Percentiles rank a stretch among this genome's conserved stretches.
These are phyloP conservation scores for Myotis planiceps DNA, from an alignment of 2,797 vertebrate species.

Conservation along the genomic window DNA sequence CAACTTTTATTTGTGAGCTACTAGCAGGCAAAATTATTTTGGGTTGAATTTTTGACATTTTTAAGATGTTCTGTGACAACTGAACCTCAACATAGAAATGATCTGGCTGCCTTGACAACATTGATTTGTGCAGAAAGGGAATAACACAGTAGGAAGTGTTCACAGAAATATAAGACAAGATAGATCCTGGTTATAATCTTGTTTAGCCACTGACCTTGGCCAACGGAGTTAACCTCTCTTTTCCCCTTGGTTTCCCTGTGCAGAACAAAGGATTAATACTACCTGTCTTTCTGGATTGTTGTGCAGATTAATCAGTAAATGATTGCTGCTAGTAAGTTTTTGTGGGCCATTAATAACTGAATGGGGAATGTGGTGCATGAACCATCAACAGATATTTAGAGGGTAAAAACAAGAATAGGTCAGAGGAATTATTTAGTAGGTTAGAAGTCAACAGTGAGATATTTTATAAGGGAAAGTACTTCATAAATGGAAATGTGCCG, in stretches of 20 bases:
- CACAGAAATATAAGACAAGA: neutral
- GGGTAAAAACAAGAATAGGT: slow-evolving; percentile 64
- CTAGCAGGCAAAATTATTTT: neutral
- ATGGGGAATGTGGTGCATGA: slow-evolving; percentile 68
- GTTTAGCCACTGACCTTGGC: slow-evolving; percentile 50
- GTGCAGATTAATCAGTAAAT: slow-evolving; percentile 77
- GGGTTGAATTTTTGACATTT: slow-evolving; percentile 6
- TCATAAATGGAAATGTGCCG: slow-evolving; percentile 71
- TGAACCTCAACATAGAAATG: neutral
- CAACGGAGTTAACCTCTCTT: slow-evolving; percentile 48
- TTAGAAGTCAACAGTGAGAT: slow-evolving; percentile 62
- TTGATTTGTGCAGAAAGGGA: neutral
- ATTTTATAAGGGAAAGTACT: slow-evolving; percentile 51
- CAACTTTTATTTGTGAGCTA: neutral
- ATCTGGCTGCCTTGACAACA: neutral
- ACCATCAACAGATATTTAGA: slow-evolving; percentile 72
- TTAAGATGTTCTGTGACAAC: neutral
- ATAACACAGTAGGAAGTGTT: neutral
- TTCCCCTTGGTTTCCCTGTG: slow-evolving; percentile 55
- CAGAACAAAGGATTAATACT: slow-evolving; percentile 70
- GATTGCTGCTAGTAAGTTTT: slow-evolving; percentile 70
- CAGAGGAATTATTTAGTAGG: slow-evolving; percentile 64
- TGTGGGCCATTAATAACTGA: slow-evolving; percentile 77
- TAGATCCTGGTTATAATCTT: slow-evolving; percentile 47
- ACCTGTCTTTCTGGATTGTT: slow-evolving; percentile 67